A percentile compares a stretch with the other conserved stretches of the same genome.
phyloP scores from a whole-genome alignment of 2,797 vertebrate species.

The Salmo trutta region DNA sequence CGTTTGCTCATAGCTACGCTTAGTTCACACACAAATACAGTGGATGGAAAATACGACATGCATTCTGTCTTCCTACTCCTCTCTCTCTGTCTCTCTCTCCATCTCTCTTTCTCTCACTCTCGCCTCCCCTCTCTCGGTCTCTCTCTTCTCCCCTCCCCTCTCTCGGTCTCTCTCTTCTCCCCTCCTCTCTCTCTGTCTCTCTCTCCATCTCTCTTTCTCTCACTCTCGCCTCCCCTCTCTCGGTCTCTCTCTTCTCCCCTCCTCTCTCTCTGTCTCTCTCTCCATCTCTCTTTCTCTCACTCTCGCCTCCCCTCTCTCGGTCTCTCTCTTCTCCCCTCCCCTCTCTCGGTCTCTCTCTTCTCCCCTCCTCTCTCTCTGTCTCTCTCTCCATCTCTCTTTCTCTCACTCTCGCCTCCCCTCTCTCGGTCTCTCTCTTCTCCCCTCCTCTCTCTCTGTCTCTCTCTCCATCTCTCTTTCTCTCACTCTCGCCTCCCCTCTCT shows the following conservation, averaged over 20 bases:
- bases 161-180: too few relatives aligned
- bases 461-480: conserved; percentile 47
- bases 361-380: background rate
- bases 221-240: conserved; percentile 51
- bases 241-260: conserved; percentile 29
- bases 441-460: conserved; percentile 38
- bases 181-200: background rate
- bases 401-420: conserved; percentile 45
- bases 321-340: conserved; percentile 30
- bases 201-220: too few relatives aligned
- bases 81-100: conserved; percentile 48
- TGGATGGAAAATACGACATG: background rate
- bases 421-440: conserved; percentile 36
- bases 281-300: conserved; percentile 38
- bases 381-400: too few relatives aligned
- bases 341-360: too few relatives aligned
- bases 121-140: conserved; percentile 3
- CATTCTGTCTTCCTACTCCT: background rate
- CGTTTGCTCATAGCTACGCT: background rate
- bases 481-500: background rate
- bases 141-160: conserved; percentile 26
- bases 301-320: background rate
- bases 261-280: conserved; percentile 45
- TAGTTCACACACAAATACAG: background rate
- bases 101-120: conserved; percentile 34